Evolutionary conservation across 1,140 invertebrate species (phyloP).

Genomic region (Diabrotica undecimpunctata): DNA sequence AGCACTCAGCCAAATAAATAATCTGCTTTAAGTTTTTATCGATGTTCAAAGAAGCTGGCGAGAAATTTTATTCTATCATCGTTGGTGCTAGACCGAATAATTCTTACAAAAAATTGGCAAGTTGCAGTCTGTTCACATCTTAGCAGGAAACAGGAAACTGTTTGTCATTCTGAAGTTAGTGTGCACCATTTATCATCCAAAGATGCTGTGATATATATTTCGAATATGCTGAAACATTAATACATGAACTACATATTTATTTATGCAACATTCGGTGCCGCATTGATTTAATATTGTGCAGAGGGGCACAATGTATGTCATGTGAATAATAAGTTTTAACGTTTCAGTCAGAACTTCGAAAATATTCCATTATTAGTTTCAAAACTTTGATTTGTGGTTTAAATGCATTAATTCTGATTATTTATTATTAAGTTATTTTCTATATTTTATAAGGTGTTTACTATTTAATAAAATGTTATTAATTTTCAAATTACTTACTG

Average conservation of each 20-base stretch:
- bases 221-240: background rate
- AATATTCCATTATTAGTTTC: too few relatives aligned
- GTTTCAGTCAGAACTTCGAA: too few relatives aligned
- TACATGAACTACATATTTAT: background rate
- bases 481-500: too few relatives aligned
- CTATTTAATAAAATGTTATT: too few relatives aligned
- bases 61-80: background rate
- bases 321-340: too few relatives aligned
- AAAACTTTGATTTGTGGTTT: too few relatives aligned
- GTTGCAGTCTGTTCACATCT: conserved; percentile 1
- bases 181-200: background rate
- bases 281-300: too few relatives aligned
- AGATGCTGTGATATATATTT: background rate
- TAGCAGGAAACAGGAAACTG: background rate
- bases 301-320: too few relatives aligned
- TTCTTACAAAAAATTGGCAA: background rate
- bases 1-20: background rate
- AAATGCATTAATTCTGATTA: too few relatives aligned
- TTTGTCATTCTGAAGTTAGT: background rate
- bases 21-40: background rate
- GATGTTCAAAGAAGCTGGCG: background rate
- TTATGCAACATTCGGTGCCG: background rate
- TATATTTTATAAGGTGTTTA: too few relatives aligned
- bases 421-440: too few relatives aligned
- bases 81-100: background rate